Evolutionary conservation across 1,140 invertebrate species (phyloP), one percentile per base, ranked within the genome.

Genomic region (Macrocentrus cingulum): DNA sequence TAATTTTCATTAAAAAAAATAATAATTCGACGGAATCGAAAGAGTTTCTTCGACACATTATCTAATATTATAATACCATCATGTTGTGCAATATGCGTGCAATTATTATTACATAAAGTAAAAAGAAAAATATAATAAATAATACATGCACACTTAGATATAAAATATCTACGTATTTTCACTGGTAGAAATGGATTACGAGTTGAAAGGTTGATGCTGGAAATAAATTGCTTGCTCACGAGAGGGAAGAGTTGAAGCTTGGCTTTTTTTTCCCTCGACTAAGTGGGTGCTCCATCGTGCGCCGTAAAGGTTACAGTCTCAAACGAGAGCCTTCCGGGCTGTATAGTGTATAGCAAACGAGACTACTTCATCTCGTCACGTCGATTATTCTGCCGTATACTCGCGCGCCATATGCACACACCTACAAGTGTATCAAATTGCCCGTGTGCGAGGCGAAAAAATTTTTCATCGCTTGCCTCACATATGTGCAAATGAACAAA

Each of bases 111-210:
- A 29, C 9, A 29, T 29, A 29, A 29, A 5, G 9, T 29, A 29
- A 29, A 29, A 29, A 29, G 36, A 29, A 25, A 42, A 34, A 44
- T 18, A 51, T n/a, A n/a, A n/a, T n/a, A n/a, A n/a, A n/a, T n/a
- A n/a, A n/a, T n/a, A n/a, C n/a, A n/a, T n/a, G n/a, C n/a, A n/a
- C n/a, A n/a, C n/a, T n/a, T n/a, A n/a, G n/a, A n/a, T 36, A 51
- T 36, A 36, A 51, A 0, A 23, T 32, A 16, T 29, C 9, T 29
- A 32, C 19, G 16, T 56, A 41, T 56, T 46, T 56, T 56, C 42
- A 46, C 53, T 56, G 25, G 18, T 34, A 16, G 42, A 56, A 56
- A 56, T 56, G 53, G 53, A 56, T 56, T 56, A 56, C 41, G 25
- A 45, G 53, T 56, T 45, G 42, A 56, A 56, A 56, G 53, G 53